A percentile compares a stretch with the other conserved stretches of the same genome.
Evolutionary conservation across 2,888 invertebrate genomes (phyloP).

Genomic region (Exocentrus adspersus): DNA sequence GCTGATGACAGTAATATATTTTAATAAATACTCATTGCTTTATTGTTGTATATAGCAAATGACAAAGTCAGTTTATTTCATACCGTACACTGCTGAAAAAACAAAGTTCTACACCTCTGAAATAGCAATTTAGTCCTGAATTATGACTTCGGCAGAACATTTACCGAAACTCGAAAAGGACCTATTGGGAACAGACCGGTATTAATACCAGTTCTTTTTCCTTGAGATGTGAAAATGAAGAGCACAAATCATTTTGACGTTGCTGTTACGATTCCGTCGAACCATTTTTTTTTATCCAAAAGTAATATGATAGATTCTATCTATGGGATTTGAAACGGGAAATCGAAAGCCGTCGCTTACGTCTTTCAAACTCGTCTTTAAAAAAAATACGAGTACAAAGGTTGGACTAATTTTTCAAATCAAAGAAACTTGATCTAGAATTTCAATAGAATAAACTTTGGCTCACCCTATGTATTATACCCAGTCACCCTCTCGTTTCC

Average conservation of each 20-base stretch:
- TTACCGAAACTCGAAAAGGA: not conserved
- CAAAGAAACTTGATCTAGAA: too few species aligned
- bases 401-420: too few species aligned
- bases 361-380: too few species aligned
- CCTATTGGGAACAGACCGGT: not conserved
- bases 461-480: too few species aligned
- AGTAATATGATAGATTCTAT: not conserved
- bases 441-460: too few species aligned
- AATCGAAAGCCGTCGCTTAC: too few species aligned
- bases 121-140: not conserved
- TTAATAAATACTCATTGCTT: not conserved
- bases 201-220: not conserved
- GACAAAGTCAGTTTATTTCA: not conserved
- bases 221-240: not conserved
- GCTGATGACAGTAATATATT: not conserved
- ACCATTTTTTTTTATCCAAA: not conserved
- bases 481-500: constrained; percentile 9
- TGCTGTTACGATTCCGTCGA: not conserved
- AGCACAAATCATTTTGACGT: not conserved
- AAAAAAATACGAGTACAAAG: too few species aligned
- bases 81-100: too few species aligned
- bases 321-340: not conserved
- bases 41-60: too few species aligned
- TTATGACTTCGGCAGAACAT: not conserved
- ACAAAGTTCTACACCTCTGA: too few species aligned